A percentile compares a stretch with the other conserved stretches of the same genome.
These are phyloP conservation scores for Lithophane ornitopus DNA, from an alignment of 2,888 invertebrate species.

Conservation along the genomic window DNA sequence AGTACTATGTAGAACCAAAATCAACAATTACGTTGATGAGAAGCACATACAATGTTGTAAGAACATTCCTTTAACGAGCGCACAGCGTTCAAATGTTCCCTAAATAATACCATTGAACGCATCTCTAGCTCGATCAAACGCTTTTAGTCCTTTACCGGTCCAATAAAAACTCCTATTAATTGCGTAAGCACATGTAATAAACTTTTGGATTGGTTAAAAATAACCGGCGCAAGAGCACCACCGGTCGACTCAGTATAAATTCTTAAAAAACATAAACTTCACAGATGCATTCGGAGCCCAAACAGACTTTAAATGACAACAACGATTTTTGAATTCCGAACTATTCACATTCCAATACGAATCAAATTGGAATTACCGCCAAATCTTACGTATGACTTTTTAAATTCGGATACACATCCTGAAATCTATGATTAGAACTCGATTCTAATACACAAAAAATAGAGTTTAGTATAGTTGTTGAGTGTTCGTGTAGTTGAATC, in stretches of 20 bases:
- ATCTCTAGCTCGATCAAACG: constrained; percentile 81
- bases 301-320: constrained; percentile 70
- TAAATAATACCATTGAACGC: constrained; percentile 73
- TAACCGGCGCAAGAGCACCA: constrained; percentile 83
- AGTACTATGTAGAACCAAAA: constrained; percentile 33
- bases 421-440: constrained; percentile 86
- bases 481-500: constrained; percentile 78
- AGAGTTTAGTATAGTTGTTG: constrained; percentile 84
- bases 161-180: constrained; percentile 90
- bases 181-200: constrained; percentile 89
- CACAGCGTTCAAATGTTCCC: constrained; percentile 65
- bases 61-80: constrained; percentile 56
- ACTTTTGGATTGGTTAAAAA: constrained; percentile 89
- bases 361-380: constrained; percentile 82
- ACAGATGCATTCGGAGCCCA: constrained; percentile 59
- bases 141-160: constrained; percentile 87
- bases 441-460: constrained; percentile 87
- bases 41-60: constrained; percentile 54
- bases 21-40: constrained; percentile 62
- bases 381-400: constrained; percentile 80
- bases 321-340: constrained; percentile 72
- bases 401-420: constrained; percentile 73
- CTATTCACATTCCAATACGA: constrained; percentile 78
- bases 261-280: constrained; percentile 90
- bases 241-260: constrained; percentile 84